Evolutionary conservation across 2,113 vertebrate genomes (phyloP).

Genomic region (Trochalopteron elliotii): DNA sequence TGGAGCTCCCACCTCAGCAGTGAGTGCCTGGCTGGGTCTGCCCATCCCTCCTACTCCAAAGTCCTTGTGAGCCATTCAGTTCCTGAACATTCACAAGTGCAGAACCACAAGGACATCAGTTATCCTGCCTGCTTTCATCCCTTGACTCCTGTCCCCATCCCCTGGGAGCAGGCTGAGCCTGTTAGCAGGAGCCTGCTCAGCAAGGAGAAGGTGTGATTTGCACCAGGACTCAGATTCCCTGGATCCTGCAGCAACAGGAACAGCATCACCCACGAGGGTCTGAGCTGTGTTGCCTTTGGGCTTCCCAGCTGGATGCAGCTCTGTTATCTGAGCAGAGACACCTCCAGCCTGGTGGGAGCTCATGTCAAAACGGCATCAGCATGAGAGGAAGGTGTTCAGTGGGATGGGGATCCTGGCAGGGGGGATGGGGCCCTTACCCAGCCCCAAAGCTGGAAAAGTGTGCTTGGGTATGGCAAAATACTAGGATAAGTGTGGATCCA

Average conservation of each 20-base stretch:
- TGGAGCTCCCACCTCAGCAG: neutral
- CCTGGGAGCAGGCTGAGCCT: neutral
- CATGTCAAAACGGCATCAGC: neutral
- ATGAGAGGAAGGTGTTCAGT: neutral
- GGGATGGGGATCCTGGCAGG: neutral
- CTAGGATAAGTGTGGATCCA: neutral
- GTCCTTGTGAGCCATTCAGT: neutral
- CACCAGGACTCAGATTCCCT: neutral
- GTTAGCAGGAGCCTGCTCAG: neutral
- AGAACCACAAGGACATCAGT: neutral
- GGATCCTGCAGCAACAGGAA: neutral
- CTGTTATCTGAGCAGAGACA: neutral
- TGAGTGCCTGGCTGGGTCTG: neutral
- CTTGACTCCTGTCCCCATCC: neutral
- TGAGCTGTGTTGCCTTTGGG: neutral
- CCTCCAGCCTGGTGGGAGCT: neutral
- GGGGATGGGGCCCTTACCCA: neutral
- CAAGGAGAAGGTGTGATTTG: neutral
- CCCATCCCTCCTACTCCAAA: neutral
- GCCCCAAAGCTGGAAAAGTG: neutral
- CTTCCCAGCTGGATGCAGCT: neutral
- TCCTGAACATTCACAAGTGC: neutral
- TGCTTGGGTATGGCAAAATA: neutral
- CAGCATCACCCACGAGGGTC: neutral
- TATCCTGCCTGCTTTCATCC: neutral